phyloP scores from a whole-genome alignment of 2,113 vertebrate genomes.

The Psammodynastes pulverulentus region DNA sequence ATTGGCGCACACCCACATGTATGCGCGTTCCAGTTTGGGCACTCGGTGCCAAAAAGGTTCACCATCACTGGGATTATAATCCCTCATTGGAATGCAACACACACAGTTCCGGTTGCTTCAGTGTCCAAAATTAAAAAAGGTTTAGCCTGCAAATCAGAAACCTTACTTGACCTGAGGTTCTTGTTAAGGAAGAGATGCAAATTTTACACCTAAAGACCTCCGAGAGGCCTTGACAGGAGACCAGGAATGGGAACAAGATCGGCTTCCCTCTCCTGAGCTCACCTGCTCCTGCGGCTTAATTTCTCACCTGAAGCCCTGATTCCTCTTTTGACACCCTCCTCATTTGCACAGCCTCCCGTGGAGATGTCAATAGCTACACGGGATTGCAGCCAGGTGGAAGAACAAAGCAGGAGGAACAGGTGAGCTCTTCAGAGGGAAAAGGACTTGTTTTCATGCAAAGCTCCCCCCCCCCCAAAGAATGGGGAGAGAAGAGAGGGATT shows the following conservation, averaged over 20 bases:
- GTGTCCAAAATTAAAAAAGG: neutral
- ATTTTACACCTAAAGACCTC: constrained; percentile 36
- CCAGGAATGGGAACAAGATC: constrained; percentile 45
- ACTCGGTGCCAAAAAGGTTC: too few relatives aligned
- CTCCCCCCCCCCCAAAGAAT: constrained; percentile 54
- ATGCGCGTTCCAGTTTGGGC: too few relatives aligned
- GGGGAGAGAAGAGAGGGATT: constrained; percentile 48
- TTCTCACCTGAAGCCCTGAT: constrained; percentile 66
- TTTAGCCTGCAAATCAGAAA: neutral
- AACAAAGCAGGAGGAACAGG: constrained; percentile 59
- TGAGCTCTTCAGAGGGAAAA: constrained; percentile 60
- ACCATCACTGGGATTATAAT: too few relatives aligned
- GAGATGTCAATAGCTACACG: constrained; percentile 59
- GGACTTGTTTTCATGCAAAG: constrained; percentile 65
- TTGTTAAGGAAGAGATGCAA: neutral
- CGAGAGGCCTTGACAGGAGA: constrained; percentile 39
- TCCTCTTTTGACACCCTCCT: constrained; percentile 63
- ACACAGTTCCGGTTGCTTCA: neutral
- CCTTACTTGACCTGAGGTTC: neutral
- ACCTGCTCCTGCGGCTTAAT: constrained; percentile 55
- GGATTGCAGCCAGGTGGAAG: constrained; percentile 57
- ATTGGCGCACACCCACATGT: too few relatives aligned
- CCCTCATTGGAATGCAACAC: too few relatives aligned
- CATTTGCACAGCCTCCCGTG: constrained; percentile 59
- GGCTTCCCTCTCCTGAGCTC: constrained; percentile 48